Evolutionary conservation across 2,797 vertebrate species (phyloP).

Genomic region (Amniataba percoides): DNA sequence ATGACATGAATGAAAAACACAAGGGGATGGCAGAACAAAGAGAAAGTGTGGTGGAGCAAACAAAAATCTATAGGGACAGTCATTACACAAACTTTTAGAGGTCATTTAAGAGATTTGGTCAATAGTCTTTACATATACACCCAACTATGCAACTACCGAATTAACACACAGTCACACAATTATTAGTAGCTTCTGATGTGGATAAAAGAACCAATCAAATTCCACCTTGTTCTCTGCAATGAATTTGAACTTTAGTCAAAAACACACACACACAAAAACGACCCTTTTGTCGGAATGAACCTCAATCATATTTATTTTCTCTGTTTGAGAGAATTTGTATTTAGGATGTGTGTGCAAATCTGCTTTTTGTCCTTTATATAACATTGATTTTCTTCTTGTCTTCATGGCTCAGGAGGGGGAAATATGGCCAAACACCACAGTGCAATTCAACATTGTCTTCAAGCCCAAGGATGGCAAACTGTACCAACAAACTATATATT

Average conservation of each 20-base stretch:
- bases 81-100: conserved; percentile 48
- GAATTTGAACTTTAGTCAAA: not conserved
- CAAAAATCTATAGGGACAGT: conserved; percentile 20
- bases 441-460: conserved; percentile 86
- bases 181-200: not conserved
- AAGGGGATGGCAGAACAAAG: not conserved
- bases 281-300: too few species aligned
- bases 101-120: conserved; percentile 33
- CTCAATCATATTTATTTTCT: not conserved
- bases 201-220: not conserved
- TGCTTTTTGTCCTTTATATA: not conserved
- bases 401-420: conserved; percentile 87
- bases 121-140: conserved; percentile 16
- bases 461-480: conserved; percentile 86
- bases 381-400: conserved; percentile 9
- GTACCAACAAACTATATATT: conserved; percentile 88
- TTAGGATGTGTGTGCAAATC: not conserved
- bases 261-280: not conserved
- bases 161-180: not conserved
- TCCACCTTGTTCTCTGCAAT: not conserved
- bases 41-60: conserved; percentile 7
- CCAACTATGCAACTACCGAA: not conserved
- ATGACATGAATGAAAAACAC: conserved; percentile 17
- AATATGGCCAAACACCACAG: conserved; percentile 87
- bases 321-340: not conserved